Percentiles rank a stretch among this genome's conserved stretches.
Evolutionary conservation across 2,113 vertebrate species (phyloP).

Genomic region (Edolisoma coerulescens): DNA sequence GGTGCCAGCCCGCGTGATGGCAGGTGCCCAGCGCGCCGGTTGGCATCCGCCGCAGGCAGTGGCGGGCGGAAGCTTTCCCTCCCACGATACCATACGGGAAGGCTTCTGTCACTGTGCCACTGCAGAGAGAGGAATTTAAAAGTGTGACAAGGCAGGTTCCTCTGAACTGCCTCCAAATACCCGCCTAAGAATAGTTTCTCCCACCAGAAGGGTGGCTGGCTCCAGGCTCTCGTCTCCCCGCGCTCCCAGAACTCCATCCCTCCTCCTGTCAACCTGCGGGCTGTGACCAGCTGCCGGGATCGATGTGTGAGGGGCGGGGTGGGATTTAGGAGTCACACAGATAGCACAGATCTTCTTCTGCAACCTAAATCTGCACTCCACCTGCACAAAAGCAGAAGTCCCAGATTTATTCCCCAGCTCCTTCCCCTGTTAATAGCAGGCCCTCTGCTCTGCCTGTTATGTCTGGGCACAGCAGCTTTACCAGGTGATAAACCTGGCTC

Average conservation of each 20-base stretch:
- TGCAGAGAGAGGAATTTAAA: neutral
- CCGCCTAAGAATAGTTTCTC: neutral
- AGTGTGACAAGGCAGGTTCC: slow-evolving; percentile 12
- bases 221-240: neutral
- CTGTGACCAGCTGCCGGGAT: neutral
- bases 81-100: neutral
- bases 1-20: neutral
- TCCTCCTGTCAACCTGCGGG: neutral
- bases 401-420: neutral
- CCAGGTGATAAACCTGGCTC: neutral
- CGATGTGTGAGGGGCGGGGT: neutral
- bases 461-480: neutral
- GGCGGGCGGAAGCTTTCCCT: slow-evolving; percentile 9
- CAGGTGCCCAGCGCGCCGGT: neutral
- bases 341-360: neutral
- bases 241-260: neutral
- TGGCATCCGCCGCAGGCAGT: neutral
- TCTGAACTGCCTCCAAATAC: neutral
- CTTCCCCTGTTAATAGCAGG: neutral
- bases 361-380: neutral
- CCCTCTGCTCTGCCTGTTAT: neutral
- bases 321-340: neutral
- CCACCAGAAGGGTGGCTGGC: neutral
- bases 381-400: neutral
- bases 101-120: slow-evolving; percentile 16